These are phyloP conservation scores for Ceratosolen fusciceps DNA, from an alignment of 1,140 invertebrate genomes.

Conservation along the genomic window DNA sequence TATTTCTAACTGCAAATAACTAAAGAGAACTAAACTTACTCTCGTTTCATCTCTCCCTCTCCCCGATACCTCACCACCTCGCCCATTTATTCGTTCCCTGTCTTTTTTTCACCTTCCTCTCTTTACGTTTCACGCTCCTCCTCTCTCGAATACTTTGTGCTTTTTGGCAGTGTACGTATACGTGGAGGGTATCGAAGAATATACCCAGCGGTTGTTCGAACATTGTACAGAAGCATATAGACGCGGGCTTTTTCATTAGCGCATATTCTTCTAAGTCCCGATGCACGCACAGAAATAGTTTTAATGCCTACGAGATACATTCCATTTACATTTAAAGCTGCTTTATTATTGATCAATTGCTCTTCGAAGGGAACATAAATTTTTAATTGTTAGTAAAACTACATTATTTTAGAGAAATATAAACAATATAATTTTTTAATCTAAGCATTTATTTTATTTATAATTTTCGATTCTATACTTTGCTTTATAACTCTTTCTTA, in stretches of 20 bases:
- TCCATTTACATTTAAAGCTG: too few species aligned
- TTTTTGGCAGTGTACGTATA: background rate
- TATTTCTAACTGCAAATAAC: slow-evolving; percentile 71
- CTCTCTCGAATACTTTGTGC: background rate
- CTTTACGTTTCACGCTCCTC: too few species aligned
- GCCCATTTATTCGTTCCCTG: background rate
- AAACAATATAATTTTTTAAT: too few species aligned
- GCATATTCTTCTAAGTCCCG: background rate
- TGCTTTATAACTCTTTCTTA: too few species aligned
- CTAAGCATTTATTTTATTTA: too few species aligned
- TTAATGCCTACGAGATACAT: background rate
- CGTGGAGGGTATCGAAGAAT: background rate
- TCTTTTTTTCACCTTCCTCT: background rate
- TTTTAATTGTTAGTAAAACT: too few species aligned
- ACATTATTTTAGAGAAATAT: too few species aligned
- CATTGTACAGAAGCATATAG: slow-evolving; percentile 26
- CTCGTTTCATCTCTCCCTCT: slow-evolving; percentile 11
- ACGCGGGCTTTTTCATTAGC: background rate
- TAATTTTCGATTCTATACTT: too few species aligned
- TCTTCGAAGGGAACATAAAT: too few species aligned
- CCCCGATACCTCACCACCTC: too few species aligned
- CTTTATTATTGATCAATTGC: too few species aligned
- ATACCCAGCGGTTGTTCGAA: slow-evolving; percentile 25
- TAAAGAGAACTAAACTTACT: background rate
- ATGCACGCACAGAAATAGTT: slow-evolving; percentile 7